Evolutionary conservation across 2,797 vertebrate species (phyloP).

Genomic region (Ctenosaura bakeri): DNA sequence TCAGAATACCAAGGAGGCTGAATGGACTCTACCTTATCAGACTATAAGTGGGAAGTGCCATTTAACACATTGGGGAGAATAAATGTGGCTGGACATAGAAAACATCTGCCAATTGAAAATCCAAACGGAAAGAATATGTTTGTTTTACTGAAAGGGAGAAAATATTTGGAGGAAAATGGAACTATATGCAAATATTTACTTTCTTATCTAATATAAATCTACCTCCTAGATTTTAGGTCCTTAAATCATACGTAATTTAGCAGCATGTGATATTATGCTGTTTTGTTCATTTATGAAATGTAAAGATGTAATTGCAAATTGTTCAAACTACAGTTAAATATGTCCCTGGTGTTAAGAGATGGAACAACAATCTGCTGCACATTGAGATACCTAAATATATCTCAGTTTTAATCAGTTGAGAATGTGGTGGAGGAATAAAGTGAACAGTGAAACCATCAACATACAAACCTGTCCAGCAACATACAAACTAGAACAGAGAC

Average conservation of each 20-base stretch:
- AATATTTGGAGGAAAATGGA: background rate
- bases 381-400: background rate
- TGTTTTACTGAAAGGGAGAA: background rate
- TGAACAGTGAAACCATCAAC: background rate
- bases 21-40: background rate
- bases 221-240: background rate
- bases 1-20: background rate
- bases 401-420: background rate
- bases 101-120: background rate
- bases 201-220: background rate
- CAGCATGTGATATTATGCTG: background rate
- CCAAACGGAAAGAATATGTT: fast-evolving
- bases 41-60: background rate
- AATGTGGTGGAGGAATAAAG: background rate
- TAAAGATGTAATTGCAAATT: background rate
- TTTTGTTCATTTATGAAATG: background rate
- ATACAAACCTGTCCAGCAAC: background rate
- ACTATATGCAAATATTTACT: background rate
- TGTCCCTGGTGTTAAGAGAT: background rate
- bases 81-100: background rate
- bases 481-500: background rate
- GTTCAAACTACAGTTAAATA: background rate
- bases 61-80: background rate
- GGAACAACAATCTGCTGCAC: background rate
- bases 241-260: background rate